A percentile compares a stretch with the other conserved stretches of the same genome.
Evolutionary conservation across 1,140 invertebrate genomes (phyloP).

Genomic region (Trinorchestia longiramus): DNA sequence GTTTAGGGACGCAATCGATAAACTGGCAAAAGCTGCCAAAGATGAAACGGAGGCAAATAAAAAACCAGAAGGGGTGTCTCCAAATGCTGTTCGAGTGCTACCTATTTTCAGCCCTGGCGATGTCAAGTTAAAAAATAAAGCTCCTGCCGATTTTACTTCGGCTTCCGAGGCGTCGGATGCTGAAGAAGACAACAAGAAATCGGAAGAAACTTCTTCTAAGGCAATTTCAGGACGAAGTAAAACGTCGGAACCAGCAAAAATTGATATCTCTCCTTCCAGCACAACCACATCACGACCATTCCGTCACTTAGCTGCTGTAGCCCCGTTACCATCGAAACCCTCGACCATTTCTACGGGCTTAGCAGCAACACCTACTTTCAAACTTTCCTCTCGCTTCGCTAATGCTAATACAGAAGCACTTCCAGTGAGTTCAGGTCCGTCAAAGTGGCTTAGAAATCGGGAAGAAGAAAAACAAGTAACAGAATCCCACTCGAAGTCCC

Average conservation of each 20-base stretch:
- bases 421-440: slow-evolving; percentile 50
- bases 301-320: slow-evolving; percentile 58
- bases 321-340: background rate
- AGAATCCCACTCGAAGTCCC: slow-evolving; percentile 49
- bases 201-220: slow-evolving; percentile 26
- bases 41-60: slow-evolving; percentile 56
- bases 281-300: slow-evolving; percentile 56
- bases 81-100: slow-evolving; percentile 60
- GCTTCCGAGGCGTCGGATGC: slow-evolving; percentile 62
- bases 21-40: slow-evolving; percentile 56
- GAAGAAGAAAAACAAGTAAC: background rate
- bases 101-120: slow-evolving; percentile 53
- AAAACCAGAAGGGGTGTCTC: slow-evolving; percentile 52
- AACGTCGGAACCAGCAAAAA: background rate
- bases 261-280: slow-evolving; percentile 30
- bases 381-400: slow-evolving; percentile 46
- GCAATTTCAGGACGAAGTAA: background rate
- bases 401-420: slow-evolving; percentile 59
- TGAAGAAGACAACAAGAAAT: slow-evolving; percentile 44
- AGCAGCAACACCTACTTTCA: slow-evolving; percentile 34
- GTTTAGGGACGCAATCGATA: slow-evolving; percentile 60
- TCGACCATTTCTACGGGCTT: background rate
- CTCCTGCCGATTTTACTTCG: slow-evolving; percentile 66
- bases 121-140: slow-evolving; percentile 61
- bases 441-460: slow-evolving; percentile 24